Percentiles rank a stretch among this genome's conserved stretches.
phyloP scores from a whole-genome alignment of 2,113 vertebrate genomes.

The Xiphophorus couchianus region DNA sequence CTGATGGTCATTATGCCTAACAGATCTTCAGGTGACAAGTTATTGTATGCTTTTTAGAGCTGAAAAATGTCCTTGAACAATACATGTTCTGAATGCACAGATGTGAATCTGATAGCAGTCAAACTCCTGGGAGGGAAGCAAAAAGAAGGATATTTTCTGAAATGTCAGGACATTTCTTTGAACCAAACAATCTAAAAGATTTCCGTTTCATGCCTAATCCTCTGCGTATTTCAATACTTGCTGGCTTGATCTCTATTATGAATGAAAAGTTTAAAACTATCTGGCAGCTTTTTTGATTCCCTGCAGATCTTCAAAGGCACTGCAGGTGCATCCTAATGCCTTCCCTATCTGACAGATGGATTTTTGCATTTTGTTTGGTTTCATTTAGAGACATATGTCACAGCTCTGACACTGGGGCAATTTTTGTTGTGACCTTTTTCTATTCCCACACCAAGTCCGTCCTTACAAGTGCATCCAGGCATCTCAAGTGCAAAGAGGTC shows the following conservation, averaged over 20 bases:
- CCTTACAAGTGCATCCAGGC: slow-evolving; percentile 36
- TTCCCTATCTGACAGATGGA: slow-evolving; percentile 42
- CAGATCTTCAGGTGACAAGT: background rate
- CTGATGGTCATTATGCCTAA: background rate
- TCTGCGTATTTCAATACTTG: slow-evolving; percentile 23
- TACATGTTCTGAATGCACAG: slow-evolving; percentile 24
- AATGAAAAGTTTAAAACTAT: slow-evolving; percentile 48
- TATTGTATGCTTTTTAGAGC: background rate
- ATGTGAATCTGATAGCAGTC: slow-evolving; percentile 35
- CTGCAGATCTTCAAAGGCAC: slow-evolving; percentile 25
- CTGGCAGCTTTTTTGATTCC: slow-evolving; percentile 36
- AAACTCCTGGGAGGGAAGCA: slow-evolving; percentile 7
- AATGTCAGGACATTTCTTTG: slow-evolving; percentile 44
- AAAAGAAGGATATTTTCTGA: slow-evolving; percentile 26
- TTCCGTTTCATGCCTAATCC: slow-evolving; percentile 33
- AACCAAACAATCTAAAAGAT: slow-evolving; percentile 46
- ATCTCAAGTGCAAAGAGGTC: background rate
- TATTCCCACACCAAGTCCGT: slow-evolving; percentile 21
- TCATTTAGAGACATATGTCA: slow-evolving; percentile 51
- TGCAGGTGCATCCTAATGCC: slow-evolving; percentile 54
- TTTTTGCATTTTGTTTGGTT: slow-evolving; percentile 41
- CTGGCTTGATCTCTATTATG: slow-evolving; percentile 42
- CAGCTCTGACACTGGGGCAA: slow-evolving; percentile 31
- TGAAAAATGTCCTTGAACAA: slow-evolving; percentile 15
- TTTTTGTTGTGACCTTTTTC: slow-evolving; percentile 40